Percentiles rank a stretch among this genome's conserved stretches.
These are phyloP conservation scores for Biston stratarius DNA, from an alignment of 2,888 invertebrate genomes.

Conservation along the genomic window DNA sequence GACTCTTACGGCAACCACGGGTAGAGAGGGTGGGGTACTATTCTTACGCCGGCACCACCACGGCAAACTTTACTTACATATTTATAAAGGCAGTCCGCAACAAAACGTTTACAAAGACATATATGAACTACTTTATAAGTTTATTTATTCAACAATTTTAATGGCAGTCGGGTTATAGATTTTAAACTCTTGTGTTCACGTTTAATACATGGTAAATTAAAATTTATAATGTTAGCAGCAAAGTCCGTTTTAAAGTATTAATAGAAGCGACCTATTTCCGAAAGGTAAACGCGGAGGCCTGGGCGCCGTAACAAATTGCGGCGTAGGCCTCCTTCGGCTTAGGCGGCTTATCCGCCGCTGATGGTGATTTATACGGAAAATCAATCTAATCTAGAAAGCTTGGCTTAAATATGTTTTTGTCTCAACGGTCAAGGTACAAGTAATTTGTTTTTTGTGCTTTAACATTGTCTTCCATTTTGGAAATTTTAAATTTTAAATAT, in stretches of 20 bases:
- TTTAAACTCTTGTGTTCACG: too few relatives aligned
- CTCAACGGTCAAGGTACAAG: constrained; percentile 5
- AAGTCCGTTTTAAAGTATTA: constrained; percentile 9
- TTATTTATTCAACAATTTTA: too few relatives aligned
- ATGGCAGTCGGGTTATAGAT: too few relatives aligned
- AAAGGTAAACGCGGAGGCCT: not conserved
- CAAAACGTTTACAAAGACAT: too few relatives aligned
- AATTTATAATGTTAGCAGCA: constrained; percentile 7
- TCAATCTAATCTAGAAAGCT: constrained; percentile 38
- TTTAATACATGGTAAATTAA: not conserved
- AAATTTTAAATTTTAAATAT: too few relatives aligned
- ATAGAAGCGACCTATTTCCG: constrained; percentile 14
- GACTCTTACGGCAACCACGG: too few relatives aligned
- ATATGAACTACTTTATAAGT: too few relatives aligned
- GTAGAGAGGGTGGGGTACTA: too few relatives aligned
- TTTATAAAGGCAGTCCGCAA: too few relatives aligned
- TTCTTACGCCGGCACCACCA: too few relatives aligned
- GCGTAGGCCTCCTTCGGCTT: constrained; percentile 30
- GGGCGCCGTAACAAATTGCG: constrained; percentile 32
- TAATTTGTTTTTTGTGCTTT: not conserved
- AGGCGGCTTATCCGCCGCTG: constrained; percentile 30
- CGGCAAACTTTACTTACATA: too few relatives aligned
- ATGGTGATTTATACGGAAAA: constrained; percentile 38
- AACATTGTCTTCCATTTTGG: not conserved
- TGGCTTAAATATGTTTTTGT: constrained; percentile 20